Conservation (phyloP, 2,113 vertebrate species). For the Budorcas taxicolor region DNA sequence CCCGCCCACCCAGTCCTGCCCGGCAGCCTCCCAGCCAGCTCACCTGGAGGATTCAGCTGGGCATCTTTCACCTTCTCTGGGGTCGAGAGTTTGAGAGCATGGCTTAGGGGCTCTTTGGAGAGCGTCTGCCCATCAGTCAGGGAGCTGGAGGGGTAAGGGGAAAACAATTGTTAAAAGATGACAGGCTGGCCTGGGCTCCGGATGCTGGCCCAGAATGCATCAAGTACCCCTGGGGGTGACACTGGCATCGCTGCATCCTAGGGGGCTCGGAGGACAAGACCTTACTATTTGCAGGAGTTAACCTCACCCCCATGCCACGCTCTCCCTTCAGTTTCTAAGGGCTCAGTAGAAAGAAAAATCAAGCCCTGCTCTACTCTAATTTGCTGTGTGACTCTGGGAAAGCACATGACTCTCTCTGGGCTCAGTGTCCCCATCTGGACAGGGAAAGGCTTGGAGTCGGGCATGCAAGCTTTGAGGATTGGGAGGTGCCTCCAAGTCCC, state of each 20-base stretch:
- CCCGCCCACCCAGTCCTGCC: not conserved
- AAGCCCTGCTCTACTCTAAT: not conserved
- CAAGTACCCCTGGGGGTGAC: not conserved
- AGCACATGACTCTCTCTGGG: not conserved
- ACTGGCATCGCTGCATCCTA: accelerated
- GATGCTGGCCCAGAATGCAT: not conserved
- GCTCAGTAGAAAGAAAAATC: not conserved
- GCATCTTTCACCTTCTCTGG: not conserved
- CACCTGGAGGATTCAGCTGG: conserved; percentile 1
- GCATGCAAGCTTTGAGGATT: not conserved
- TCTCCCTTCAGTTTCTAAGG: not conserved
- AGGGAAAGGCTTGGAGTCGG: not conserved
- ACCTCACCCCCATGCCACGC: not conserved
- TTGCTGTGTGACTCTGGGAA: not conserved
- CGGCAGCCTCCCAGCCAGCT: not conserved
- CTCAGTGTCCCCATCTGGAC: not conserved
- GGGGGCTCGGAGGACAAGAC: not conserved
- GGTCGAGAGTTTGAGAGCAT: not conserved
- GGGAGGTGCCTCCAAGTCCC: accelerated
- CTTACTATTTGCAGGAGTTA: not conserved
- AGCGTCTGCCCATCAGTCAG: not conserved
- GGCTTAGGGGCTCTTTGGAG: conserved; percentile 30
- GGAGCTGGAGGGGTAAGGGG: not conserved
- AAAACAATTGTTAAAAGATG: not conserved
- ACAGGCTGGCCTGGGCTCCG: not conserved